Percentiles rank a stretch among this genome's conserved stretches.
Conservation (phyloP, 37 sponge, comb jelly and placozoan species). For the Beroe forskalii region DNA sequence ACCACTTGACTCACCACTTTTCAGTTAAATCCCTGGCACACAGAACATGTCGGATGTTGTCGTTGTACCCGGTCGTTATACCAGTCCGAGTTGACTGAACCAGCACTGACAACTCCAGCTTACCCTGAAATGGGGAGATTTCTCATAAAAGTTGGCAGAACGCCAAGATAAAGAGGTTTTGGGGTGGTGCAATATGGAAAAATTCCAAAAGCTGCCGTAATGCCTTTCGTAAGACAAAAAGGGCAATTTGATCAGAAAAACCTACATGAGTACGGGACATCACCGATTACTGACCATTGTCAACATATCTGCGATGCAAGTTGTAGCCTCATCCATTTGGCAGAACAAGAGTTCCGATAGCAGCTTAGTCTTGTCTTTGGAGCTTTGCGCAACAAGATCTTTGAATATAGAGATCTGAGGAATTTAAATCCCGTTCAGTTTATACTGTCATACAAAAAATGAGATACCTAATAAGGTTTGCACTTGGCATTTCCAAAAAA, state of each 20-base stretch:
- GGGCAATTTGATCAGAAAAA: too few relatives aligned
- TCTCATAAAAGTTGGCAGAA: too few relatives aligned
- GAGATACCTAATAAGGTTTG: not conserved
- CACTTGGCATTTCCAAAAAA: not conserved
- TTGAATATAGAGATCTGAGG: not conserved
- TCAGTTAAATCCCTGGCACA: not conserved
- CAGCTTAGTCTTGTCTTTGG: not conserved
- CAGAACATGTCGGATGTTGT: conserved; percentile 8
- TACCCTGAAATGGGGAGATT: conserved; percentile 12
- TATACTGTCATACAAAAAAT: not conserved
- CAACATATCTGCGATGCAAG: conserved; percentile 52
- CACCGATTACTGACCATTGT: too few relatives aligned
- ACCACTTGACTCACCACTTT: not conserved
- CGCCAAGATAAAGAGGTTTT: too few relatives aligned
- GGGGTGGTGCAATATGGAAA: too few relatives aligned
- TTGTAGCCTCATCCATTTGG: conserved; percentile 52
- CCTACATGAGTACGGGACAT: too few relatives aligned
- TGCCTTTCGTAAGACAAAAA: too few relatives aligned
- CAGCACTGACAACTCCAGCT: conserved; percentile 40
- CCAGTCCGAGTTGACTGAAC: not conserved
- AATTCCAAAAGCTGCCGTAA: too few relatives aligned
- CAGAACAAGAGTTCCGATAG: conserved; percentile 20
- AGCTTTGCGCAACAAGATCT: not conserved
- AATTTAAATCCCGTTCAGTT: too few relatives aligned
- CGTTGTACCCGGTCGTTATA: conserved; percentile 39